Base-by-base conservation (phyloP, 2,797 vertebrate species). In the Poecilia velifera region DNA sequence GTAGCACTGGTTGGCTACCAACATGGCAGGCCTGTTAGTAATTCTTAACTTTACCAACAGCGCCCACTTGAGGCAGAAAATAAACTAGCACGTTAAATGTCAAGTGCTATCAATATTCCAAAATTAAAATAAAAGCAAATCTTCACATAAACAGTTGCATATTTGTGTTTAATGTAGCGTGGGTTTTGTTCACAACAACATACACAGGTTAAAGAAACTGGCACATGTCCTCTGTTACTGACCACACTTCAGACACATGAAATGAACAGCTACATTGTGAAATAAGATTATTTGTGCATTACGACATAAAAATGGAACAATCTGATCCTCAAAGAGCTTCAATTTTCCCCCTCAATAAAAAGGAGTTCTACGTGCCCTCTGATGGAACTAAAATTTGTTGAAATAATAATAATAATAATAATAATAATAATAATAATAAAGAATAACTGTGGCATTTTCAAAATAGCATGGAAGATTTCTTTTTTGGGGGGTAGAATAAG, bases 1-100 rank as follows among this genome's bases (percentile, higher is more conserved):
- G 41, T 28, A 72, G 68, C 66, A 36, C 49, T 74, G 31, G 49
- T 18, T 39, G 39, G 41, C 25, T 78, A 70, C 45, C 10, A 34
- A 53, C 73, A 77, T 22, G 51, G 51, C 22, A 9, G 16, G 55
- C 46, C 22, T 6, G 18, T 51, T 22, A 51, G 49, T 22, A 51
- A 2, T 68, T 81, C 73, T 89, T 86, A 74, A 53, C 84, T 90
- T 89, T 83, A 59, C 66, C 86, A 87, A 87, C 86, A 93, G 93
- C 71, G 82, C 93, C 91, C 88, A 88, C 95, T 92, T 90, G 88
- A 91, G 94, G 84, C 76, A 3, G 36, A 86, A 84, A 64, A 51
- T 6, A 7, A 14, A n/a, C 31, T 16, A 39, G 53, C 49, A 78
- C 34, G 39, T 20, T 22, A 34, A 36, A 39, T 66, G 62, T 59